Evolutionary conservation across 2,797 vertebrate species (phyloP).

Genomic region (Telmatherina bonti): DNA sequence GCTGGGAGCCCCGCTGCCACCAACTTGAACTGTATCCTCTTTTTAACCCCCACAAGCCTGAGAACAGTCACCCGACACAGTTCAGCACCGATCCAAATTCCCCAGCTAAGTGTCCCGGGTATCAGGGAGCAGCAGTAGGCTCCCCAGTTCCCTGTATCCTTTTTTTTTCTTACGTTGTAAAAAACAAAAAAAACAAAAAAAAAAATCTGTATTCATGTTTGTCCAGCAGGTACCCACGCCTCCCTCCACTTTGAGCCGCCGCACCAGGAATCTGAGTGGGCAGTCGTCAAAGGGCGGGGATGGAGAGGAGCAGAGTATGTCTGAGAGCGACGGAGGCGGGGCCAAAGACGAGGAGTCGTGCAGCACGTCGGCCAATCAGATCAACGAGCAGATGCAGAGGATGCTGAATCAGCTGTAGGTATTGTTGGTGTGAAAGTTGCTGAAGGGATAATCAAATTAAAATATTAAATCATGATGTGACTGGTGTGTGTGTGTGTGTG

Average conservation of each 20-base stretch:
- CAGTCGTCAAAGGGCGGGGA: slow-evolving; percentile 76
- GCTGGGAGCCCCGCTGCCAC: no score
- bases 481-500: slow-evolving; percentile 8
- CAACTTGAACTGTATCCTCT: no score
- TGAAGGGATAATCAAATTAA: background rate
- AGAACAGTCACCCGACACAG: no score
- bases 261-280: slow-evolving; percentile 78
- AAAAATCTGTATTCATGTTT: no score
- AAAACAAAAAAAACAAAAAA: no score
- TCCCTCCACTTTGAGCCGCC: slow-evolving; percentile 86
- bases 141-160: no score
- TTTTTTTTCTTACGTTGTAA: no score
- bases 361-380: slow-evolving; percentile 88
- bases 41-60: no score
- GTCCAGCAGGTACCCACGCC: slow-evolving; percentile 87
- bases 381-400: slow-evolving; percentile 95
- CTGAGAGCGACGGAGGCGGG: slow-evolving; percentile 85
- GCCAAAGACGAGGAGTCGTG: slow-evolving; percentile 87
- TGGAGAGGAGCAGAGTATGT: slow-evolving; percentile 87
- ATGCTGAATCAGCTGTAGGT: slow-evolving; percentile 93
- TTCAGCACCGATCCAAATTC: no score
- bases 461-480: background rate
- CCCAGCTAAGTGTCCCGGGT: no score
- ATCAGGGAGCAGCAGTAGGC: no score
- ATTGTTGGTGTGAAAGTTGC: background rate